phyloP scores from a whole-genome alignment of 2,113 vertebrate genomes.

The Rhineura floridana region DNA sequence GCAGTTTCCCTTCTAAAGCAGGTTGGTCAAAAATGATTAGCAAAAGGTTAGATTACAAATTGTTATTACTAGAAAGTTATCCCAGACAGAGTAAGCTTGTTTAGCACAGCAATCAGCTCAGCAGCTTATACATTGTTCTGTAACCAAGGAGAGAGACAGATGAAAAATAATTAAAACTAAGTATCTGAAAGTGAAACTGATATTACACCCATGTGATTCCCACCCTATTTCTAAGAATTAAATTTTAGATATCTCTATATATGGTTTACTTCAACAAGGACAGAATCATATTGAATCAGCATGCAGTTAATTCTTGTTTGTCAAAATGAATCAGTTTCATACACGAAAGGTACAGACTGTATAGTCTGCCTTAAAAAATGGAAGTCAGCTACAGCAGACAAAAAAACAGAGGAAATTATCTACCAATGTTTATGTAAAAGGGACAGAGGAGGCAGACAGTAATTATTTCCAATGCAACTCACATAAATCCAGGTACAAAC shows the following conservation, averaged over 20 bases:
- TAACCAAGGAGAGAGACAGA: conserved; percentile 39
- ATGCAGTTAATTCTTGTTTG: background rate
- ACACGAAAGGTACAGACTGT: background rate
- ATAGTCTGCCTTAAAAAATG: no score
- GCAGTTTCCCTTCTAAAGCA: conserved; percentile 44
- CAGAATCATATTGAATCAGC: accelerated
- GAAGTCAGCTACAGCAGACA: background rate
- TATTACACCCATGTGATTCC: conserved; percentile 39
- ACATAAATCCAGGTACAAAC: background rate
- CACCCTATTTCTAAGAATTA: background rate
- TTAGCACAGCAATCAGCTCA: conserved; percentile 37
- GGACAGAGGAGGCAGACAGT: no score
- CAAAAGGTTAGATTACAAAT: conserved; percentile 26
- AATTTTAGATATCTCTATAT: background rate
- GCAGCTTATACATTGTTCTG: conserved; percentile 41
- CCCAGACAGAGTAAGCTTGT: conserved; percentile 50
- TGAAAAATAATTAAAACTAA: conserved; percentile 51
- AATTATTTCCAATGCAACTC: no score
- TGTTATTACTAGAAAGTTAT: conserved; percentile 42
- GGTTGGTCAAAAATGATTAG: conserved; percentile 11
- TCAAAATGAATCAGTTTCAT: background rate
- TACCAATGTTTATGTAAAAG: background rate
- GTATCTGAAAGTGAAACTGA: conserved; percentile 41
- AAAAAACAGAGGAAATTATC: background rate
- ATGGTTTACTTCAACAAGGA: conserved; percentile 20